phyloP scores from a whole-genome alignment of 2,797 vertebrate genomes.

The Pelodytes ibericus region DNA sequence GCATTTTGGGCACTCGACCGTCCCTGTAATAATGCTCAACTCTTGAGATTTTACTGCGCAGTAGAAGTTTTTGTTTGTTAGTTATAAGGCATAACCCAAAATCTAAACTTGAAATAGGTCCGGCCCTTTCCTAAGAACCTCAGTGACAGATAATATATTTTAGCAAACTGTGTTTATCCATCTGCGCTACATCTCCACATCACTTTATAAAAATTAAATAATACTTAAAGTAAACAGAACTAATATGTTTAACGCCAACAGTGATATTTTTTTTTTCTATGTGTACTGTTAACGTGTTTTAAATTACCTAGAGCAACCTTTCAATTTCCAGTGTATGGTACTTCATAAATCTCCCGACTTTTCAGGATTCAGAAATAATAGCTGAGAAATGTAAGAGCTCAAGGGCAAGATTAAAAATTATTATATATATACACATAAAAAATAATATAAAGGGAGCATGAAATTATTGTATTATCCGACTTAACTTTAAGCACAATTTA shows the following conservation, averaged over 20 bases:
- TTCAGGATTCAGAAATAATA: slow-evolving; percentile 44
- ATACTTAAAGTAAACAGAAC: slow-evolving; percentile 54
- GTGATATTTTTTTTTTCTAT: slow-evolving; percentile 55
- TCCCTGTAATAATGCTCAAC: too few relatives aligned
- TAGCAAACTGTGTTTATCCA: slow-evolving; percentile 50
- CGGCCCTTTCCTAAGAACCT: slow-evolving; percentile 18
- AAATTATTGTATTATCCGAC: too few relatives aligned
- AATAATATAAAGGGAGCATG: too few relatives aligned
- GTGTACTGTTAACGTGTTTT: slow-evolving; percentile 57
- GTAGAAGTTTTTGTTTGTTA: slow-evolving; percentile 27
- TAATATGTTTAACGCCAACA: slow-evolving; percentile 54
- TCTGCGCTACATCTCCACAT: slow-evolving; percentile 50
- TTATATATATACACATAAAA: slow-evolving; percentile 29
- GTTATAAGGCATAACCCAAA: slow-evolving; percentile 4
- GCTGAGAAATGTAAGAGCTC: slow-evolving; percentile 37
- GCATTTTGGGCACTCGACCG: too few relatives aligned
- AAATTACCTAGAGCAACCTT: slow-evolving; percentile 55
- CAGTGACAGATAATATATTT: slow-evolving; percentile 56
- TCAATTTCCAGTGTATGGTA: slow-evolving; percentile 39
- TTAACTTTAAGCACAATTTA: too few relatives aligned
- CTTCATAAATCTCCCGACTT: slow-evolving; percentile 53
- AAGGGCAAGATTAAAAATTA: slow-evolving; percentile 22
- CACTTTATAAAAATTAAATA: slow-evolving; percentile 57
- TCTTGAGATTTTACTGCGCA: slow-evolving; percentile 1
- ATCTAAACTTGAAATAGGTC: slow-evolving; percentile 19